These are phyloP conservation scores for Bactericera cockerelli DNA, from an alignment of 1,140 invertebrate genomes.

Conservation along the genomic window DNA sequence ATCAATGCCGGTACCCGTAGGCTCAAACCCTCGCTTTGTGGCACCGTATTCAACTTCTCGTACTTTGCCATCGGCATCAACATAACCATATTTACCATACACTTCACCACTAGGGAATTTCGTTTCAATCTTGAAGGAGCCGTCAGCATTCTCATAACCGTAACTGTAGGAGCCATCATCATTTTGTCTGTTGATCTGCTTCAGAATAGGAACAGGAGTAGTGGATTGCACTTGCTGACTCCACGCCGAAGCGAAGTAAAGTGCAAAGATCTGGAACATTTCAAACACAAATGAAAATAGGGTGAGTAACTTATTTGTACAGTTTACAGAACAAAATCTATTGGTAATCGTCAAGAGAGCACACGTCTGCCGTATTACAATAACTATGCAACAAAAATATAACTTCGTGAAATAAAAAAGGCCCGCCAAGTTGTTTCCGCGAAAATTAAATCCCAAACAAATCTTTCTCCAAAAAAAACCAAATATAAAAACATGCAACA, in stretches of 20 bases:
- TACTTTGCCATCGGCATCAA: conserved; percentile 55
- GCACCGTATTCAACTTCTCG: conserved; percentile 65
- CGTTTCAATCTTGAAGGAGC: conserved; percentile 83
- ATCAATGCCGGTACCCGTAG: conserved; percentile 56
- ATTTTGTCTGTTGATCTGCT: conserved; percentile 58
- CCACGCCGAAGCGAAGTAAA: conserved; percentile 18
- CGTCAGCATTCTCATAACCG: conserved; percentile 76
- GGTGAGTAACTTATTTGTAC: background rate
- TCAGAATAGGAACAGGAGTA: conserved; percentile 49
- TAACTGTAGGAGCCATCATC: conserved; percentile 74
- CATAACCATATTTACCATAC: conserved; percentile 65
- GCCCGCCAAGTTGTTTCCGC: too few species aligned
- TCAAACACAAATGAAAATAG: conserved; percentile 9
- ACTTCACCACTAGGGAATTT: conserved; percentile 67
- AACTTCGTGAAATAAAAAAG: too few species aligned
- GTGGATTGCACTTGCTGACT: conserved; percentile 30
- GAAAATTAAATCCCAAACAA: too few species aligned
- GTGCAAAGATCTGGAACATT: conserved; percentile 26
- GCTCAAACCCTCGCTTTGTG: conserved; percentile 53
- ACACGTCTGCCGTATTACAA: too few species aligned
- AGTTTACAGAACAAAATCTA: too few species aligned
- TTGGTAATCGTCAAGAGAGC: too few species aligned
- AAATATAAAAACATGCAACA: too few species aligned
- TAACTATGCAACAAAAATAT: too few species aligned
- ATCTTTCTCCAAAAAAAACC: too few species aligned